Base-by-base conservation (phyloP, 2,113 vertebrate species). In the Aspidoscelis tigris region DNA sequence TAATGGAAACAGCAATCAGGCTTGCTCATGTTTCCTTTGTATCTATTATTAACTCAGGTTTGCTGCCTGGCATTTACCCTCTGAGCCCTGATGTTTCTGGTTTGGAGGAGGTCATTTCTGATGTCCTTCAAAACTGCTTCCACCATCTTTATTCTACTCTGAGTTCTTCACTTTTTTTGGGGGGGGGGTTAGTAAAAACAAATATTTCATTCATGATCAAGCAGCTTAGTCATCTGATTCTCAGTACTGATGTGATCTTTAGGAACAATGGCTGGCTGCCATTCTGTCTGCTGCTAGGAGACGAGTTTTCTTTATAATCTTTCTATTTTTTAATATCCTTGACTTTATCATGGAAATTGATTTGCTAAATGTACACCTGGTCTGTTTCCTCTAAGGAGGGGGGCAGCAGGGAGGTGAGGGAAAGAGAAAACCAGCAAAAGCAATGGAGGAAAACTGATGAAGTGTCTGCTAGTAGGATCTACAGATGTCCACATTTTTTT, bases 191-290 rank as follows among this genome's bases (percentile, higher is more conserved):
- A 93, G 92, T 89, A 86, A 93, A 94, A 94, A 80, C 83, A 85
- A 85, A 93, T 93, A 93, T 90, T 93, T 94, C 91, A 90, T 93
- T 94, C 91, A 93, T 91, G 89, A 91, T 88, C 86, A 89, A 71
- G 78, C 39, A 92, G 93, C 91, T 93, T 93, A 94, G 93, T 93
- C 93, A 94, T 93, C 91, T 92, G 91, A 93, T 93, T 93, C 88
- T 86, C 79, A 78, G 81, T 89, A 89, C 92, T 93, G 91, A 94
- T 93, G 85, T 44, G 81, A 89, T 85, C 87, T 90, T 87, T 91
- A 1, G 0, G 89, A 92, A 92, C 91, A 94, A 94, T 92, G 90
- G 88, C 91, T 93, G 89, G 88, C 91, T 94, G 90, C 93, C 92
- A 86, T 89, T 92, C 78, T 90, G 87, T 87, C 92, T 92, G 91